Percentiles rank a stretch among this genome's conserved stretches.
phyloP scores from a whole-genome alignment of 2,888 invertebrate species.

The Oxyteleia sp. region DNA sequence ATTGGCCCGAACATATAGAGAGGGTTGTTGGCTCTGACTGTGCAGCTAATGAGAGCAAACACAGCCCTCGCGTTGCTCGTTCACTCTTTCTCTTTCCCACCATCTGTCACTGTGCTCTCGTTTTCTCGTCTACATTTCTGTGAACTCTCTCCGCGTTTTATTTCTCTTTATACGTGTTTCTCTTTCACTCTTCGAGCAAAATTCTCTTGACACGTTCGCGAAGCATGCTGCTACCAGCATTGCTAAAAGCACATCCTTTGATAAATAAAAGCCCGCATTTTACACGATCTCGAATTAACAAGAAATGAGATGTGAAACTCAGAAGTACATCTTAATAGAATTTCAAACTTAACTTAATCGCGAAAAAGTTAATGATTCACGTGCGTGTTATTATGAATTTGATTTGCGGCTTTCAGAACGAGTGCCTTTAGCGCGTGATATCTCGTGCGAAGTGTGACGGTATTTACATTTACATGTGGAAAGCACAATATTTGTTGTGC shows the following conservation, averaged over 20 bases:
- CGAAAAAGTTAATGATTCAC: constrained; percentile 34
- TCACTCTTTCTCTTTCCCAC: too few species aligned
- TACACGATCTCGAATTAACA: constrained; percentile 65
- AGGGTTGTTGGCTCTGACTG: constrained; percentile 78
- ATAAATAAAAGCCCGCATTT: constrained; percentile 72
- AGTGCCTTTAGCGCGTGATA: constrained; percentile 2
- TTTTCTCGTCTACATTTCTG: too few species aligned
- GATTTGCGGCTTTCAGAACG: constrained; percentile 25
- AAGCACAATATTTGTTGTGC: constrained; percentile 4
- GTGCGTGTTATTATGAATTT: constrained; percentile 19
- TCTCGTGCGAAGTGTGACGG: constrained; percentile 11
- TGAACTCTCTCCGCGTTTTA: constrained; percentile 61
- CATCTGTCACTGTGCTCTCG: too few species aligned
- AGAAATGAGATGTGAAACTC: constrained; percentile 60
- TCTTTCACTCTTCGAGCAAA: constrained; percentile 57
- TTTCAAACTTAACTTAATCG: constrained; percentile 54
- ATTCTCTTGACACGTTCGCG: constrained; percentile 70
- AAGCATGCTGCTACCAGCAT: constrained; percentile 77
- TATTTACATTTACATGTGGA: constrained; percentile 26
- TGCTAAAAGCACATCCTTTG: constrained; percentile 70
- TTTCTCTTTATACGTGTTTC: constrained; percentile 67
- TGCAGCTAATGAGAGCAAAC: constrained; percentile 80
- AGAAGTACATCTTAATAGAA: constrained; percentile 55
- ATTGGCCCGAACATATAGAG: constrained; percentile 68
- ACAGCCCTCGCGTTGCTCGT: too few species aligned